A percentile compares a stretch with the other conserved stretches of the same genome.
Conservation (phyloP, 92 coral and sea anemone genomes). For the Umimayanthus chanpuru region DNA sequence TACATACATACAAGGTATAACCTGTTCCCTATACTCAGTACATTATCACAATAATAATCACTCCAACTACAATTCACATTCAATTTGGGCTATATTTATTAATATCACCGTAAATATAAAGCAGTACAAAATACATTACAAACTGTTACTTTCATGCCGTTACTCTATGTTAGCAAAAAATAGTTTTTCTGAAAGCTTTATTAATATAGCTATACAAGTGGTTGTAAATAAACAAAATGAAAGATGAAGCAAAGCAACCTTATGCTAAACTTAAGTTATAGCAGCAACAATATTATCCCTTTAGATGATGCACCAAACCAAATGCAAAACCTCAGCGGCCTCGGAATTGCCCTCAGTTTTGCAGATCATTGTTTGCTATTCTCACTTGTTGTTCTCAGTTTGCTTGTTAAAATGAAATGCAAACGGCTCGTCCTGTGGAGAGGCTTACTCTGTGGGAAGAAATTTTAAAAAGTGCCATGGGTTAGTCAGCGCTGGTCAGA, state of each 20-base stretch:
- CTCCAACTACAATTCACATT: no score
- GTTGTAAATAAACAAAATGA: neutral
- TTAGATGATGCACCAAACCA: neutral
- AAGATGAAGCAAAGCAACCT: neutral
- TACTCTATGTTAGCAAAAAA: no score
- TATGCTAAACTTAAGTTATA: neutral
- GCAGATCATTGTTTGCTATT: neutral
- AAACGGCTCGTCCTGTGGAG: slow-evolving; percentile 16
- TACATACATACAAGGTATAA: no score
- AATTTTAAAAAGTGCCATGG: neutral
- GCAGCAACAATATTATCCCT: neutral
- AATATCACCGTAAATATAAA: no score
- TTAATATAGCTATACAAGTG: neutral
- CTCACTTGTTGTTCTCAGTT: neutral
- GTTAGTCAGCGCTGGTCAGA: no score
- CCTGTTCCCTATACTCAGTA: no score
- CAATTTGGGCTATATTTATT: no score
- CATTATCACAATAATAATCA: no score
- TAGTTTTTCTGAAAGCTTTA: neutral
- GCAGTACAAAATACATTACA: no score
- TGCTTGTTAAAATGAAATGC: slow-evolving; percentile 14
- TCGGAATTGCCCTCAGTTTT: neutral
- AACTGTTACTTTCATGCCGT: no score
- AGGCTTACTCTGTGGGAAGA: slow-evolving; percentile 16
- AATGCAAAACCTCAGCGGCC: neutral